Evolutionary conservation across 1,140 invertebrate species (phyloP).

Genomic region (Trichoplusia ni): DNA sequence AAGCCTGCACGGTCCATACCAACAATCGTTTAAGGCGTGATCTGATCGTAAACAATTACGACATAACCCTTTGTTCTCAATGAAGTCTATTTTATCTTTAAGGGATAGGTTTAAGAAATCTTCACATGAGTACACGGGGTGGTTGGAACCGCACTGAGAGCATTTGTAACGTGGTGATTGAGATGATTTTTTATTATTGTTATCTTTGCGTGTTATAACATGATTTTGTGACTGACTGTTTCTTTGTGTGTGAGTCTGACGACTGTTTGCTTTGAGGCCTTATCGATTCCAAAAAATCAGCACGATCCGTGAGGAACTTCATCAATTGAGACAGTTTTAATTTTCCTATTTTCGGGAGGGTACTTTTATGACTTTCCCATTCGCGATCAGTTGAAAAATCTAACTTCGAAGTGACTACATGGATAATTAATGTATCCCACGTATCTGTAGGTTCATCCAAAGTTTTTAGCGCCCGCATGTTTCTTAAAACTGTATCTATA

Average conservation of each 20-base stretch:
- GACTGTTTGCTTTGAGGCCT: not conserved
- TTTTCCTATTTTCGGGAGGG: not conserved
- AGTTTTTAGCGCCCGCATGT: slow-evolving; percentile 14
- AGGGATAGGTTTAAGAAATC: not conserved
- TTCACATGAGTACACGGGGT: not conserved
- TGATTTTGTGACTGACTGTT: not conserved
- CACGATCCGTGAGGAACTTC: slow-evolving; percentile 21
- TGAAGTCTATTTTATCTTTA: not conserved
- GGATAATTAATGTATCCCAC: slow-evolving; percentile 22
- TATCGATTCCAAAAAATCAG: slow-evolving; percentile 25
- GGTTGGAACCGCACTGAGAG: not conserved
- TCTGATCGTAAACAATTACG: slow-evolving; percentile 35
- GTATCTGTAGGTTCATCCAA: slow-evolving; percentile 7
- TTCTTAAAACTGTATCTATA: slow-evolving; percentile 8
- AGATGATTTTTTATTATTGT: not conserved
- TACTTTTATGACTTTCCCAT: slow-evolving; percentile 14
- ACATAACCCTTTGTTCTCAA: slow-evolving; percentile 25
- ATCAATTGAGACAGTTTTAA: slow-evolving; percentile 24
- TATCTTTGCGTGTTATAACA: slow-evolving; percentile 6
- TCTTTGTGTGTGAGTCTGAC: not conserved
- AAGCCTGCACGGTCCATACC: slow-evolving; percentile 30
- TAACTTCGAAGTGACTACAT: slow-evolving; percentile 14
- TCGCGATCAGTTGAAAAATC: slow-evolving; percentile 17
- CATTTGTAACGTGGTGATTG: not conserved
- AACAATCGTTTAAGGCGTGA: slow-evolving; percentile 26